Base-by-base conservation (phyloP, 2,888 invertebrate species). In the Adelognathus sp. region DNA sequence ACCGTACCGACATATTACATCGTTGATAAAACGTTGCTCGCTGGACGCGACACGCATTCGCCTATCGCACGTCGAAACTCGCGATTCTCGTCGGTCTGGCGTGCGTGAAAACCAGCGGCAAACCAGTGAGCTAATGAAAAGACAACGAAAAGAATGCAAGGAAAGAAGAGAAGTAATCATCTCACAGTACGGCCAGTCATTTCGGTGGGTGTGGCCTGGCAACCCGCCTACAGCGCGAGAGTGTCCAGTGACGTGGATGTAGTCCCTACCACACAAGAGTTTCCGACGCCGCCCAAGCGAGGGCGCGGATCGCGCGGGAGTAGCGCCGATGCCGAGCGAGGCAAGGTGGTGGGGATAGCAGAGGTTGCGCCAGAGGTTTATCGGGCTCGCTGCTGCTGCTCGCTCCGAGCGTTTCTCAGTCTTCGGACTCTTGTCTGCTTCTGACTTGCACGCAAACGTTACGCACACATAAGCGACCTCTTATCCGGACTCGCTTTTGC, bases 71-170 rank as follows among this genome's bases (percentile, higher is more conserved):
- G 29, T 29, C 46, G 60, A 41, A 36, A 27, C 31, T 52, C 77
- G 39, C 50, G 39, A 44, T 21, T 46, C 58, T 52, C 29, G n/a
- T 11, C 27, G 39, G 52, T 39, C 27, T 1, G 39, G 75, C 33
- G 66, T 52, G 64, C 66, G 69, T 74, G n/a, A 73, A 73, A 64
- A 73, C 69, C 78, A 64, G 73, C 58, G 56, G 69, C 33, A 11
- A n/a, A n/a, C 41, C 16, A 3, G 14, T 18, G 11, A 9, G 36
- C 36, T 36, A 18, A 46, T 46, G 9, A 21, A 18, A 29, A 16
- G 16, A 11, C 5, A 50, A 16, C 1, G 14, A n/a, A 18, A 63
- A 56, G 46, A 29, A 41, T 7, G 5, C 56, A 39, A 44, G 18
- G 16, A 16, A 16, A 11, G 18, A 33, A 21, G 27, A 11, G 46